Evolutionary conservation across 2,113 vertebrate genomes (phyloP).

Genomic region (Morone chrysops): DNA sequence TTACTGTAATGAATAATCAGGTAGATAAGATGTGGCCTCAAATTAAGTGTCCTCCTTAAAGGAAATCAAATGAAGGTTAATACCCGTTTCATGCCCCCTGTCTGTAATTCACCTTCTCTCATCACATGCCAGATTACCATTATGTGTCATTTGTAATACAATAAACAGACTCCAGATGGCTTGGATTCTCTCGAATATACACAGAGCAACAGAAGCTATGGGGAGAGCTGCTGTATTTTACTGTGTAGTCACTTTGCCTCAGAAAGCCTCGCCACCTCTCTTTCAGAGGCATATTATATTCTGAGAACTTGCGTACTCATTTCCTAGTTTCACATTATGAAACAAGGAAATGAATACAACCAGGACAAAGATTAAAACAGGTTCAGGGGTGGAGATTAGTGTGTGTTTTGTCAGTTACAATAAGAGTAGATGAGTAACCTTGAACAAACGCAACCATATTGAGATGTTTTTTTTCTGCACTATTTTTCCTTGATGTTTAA

Average conservation of each 20-base stretch:
- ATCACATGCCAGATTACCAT: conserved; percentile 85
- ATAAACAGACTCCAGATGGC: conserved; percentile 86
- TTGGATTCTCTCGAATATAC: conserved; percentile 77
- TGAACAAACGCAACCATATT: conserved; percentile 20
- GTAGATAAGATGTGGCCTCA: conserved; percentile 81
- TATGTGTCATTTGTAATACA: conserved; percentile 84
- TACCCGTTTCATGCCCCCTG: conserved; percentile 70
- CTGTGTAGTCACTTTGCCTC: conserved; percentile 42
- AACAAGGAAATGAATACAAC: conserved; percentile 46
- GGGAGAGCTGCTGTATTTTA: conserved; percentile 65
- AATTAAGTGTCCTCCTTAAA: conserved; percentile 81
- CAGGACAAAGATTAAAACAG: conserved; percentile 18
- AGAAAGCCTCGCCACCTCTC: conserved; percentile 42
- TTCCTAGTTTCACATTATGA: conserved; percentile 11
- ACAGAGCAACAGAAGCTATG: conserved; percentile 79
- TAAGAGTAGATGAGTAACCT: conserved; percentile 38
- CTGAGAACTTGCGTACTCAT: conserved; percentile 21
- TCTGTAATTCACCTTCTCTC: conserved; percentile 81
- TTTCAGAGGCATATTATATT: conserved; percentile 19
- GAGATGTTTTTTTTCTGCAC: not conserved
- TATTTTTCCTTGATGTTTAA: conserved; percentile 34
- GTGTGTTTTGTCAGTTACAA: conserved; percentile 44
- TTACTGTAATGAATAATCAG: conserved; percentile 85
- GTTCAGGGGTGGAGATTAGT: conserved; percentile 21
- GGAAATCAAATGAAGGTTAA: conserved; percentile 83